Evolutionary conservation across 2,797 vertebrate genomes (phyloP), one percentile per base, ranked within the genome.

Genomic region (Rhinichthys osculus): DNA sequence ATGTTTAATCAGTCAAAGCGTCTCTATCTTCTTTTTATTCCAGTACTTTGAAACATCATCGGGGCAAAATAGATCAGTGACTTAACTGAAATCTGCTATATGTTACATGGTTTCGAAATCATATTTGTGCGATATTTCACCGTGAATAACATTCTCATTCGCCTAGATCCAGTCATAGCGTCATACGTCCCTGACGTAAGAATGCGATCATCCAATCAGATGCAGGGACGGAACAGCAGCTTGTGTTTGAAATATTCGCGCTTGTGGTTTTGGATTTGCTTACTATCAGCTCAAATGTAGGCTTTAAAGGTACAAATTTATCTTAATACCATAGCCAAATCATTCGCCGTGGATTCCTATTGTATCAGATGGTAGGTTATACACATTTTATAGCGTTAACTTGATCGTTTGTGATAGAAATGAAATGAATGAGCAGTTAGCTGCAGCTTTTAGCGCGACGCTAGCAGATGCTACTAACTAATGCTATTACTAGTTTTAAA

Each of bases 201-300:
- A 13, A 7, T n/a, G 10, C 33, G 67, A n/a, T 0, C 88, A 5
- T 54, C 94, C 94, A 94, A 95, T 95, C 91, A 21, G 84, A 74
- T 23, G 83, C 81, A 78, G 89, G 7, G 47, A 81, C 90, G 87
- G 90, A 90, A 91, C 88, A 19, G 78, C 19, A 38, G 89, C 88
- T 92, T 89, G 86, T 90, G 91, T 95, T 96, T 96, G 89, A 96
- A 95, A 92, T 94, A 90, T 94, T 95, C 92, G 94, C 94, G 94
- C 91, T 93, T 82, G 62, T 13, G 19, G 33, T 30, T 47, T 79
- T 19, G 4, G 1, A 23, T 81, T 74, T 64, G 66, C 3, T 85
- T 72, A 44, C 13, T 78, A 78, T 47, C 66, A 70, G 52, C 3
- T 71, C 14, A 8, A 78, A 59, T 44, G 77, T 30, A 40, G 6